Evolutionary conservation across 2,797 vertebrate genomes (phyloP).

Genomic region (Ambastaia sidthimunki): DNA sequence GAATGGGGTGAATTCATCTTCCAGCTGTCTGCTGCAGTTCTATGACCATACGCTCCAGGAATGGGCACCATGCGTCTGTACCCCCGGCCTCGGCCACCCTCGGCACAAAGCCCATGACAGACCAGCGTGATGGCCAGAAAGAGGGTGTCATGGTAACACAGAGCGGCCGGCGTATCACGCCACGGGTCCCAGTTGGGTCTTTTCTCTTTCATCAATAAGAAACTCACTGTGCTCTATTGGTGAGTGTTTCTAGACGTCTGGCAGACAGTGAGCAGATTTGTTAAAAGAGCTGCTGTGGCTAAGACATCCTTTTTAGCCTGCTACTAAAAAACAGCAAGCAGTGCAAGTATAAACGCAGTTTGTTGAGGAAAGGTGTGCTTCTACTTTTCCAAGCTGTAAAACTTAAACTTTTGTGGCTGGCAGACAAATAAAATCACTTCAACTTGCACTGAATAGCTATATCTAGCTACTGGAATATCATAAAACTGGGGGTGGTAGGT

Average conservation of each 20-base stretch:
- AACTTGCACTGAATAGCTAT: background rate
- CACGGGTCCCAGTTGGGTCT: slow-evolving; percentile 36
- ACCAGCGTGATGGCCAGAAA: slow-evolving; percentile 40
- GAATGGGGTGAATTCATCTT: slow-evolving; percentile 74
- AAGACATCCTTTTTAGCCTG: background rate
- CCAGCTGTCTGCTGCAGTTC: slow-evolving; percentile 61
- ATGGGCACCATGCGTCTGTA: slow-evolving; percentile 40
- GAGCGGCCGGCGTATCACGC: slow-evolving; percentile 49
- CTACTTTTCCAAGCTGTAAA: no score
- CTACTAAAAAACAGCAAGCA: background rate
- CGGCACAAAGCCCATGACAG: slow-evolving; percentile 44
- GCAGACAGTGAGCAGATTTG: slow-evolving; percentile 21
- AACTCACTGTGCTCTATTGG: slow-evolving; percentile 5
- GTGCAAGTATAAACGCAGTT: background rate
- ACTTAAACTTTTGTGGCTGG: no score
- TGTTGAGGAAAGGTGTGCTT: no score
- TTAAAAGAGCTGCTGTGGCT: background rate
- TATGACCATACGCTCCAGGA: slow-evolving; percentile 49
- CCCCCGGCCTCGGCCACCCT: slow-evolving; percentile 15
- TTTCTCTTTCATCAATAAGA: slow-evolving; percentile 49
- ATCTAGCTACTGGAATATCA: background rate
- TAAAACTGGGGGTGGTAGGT: background rate
- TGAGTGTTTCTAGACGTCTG: slow-evolving; percentile 36
- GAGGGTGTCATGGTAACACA: slow-evolving; percentile 57
- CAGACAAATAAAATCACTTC: no score